phyloP scores from a whole-genome alignment of 2,888 invertebrate genomes.

The Adela reaumurella region DNA sequence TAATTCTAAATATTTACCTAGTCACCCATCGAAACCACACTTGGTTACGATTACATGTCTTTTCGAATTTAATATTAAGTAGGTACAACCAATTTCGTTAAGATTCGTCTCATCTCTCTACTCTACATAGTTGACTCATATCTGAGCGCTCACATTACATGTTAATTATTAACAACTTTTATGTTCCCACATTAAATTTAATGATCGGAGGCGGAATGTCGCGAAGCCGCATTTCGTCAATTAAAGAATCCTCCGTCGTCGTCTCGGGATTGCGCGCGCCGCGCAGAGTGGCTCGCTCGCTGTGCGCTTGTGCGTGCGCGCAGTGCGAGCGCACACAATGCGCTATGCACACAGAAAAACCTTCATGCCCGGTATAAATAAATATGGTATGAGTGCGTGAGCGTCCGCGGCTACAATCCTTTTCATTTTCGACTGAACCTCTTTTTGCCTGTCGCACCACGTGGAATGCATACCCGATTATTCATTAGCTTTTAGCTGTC shows the following conservation, averaged over 20 bases:
- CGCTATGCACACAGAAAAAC: conserved; percentile 16
- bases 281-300: conserved; percentile 4
- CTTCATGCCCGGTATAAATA: conserved; percentile 52
- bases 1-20: too few species aligned
- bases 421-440: conserved; percentile 50
- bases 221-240: conserved; percentile 42
- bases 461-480: conserved; percentile 53
- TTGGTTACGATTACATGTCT: too few species aligned
- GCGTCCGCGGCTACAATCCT: conserved; percentile 13
- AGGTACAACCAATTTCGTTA: too few species aligned
- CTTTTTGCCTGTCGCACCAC: conserved; percentile 38
- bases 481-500: conserved; percentile 49
- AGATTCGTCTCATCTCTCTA: too few species aligned
- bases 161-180: conserved; percentile 5
- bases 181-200: conserved; percentile 26
- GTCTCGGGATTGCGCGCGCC: conserved; percentile 26
- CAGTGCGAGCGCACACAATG: conserved; percentile 33
- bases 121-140: too few species aligned
- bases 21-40: too few species aligned
- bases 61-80: too few species aligned
- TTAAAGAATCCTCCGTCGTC: conserved; percentile 43
- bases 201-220: conserved; percentile 35
- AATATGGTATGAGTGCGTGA: conserved; percentile 50
- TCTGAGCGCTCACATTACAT: conserved; percentile 1
- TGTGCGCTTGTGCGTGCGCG: conserved; percentile 32